Evolutionary conservation across 2,888 invertebrate genomes (phyloP).

Genomic region (Oscheius sp.): DNA sequence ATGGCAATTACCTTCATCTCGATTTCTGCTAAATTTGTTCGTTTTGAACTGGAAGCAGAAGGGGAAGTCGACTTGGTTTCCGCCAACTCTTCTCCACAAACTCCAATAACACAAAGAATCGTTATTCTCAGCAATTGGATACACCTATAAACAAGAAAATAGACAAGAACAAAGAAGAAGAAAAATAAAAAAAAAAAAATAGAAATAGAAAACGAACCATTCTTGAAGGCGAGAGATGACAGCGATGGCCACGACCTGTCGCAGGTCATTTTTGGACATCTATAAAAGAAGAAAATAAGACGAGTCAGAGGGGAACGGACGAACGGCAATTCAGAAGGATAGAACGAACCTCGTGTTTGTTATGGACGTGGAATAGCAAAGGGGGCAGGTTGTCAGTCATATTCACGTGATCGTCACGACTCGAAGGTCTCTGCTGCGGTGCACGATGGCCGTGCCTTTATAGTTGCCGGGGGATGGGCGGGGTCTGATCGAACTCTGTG

Average conservation of each 20-base stretch:
- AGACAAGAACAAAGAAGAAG: not conserved
- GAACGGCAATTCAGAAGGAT: not conserved
- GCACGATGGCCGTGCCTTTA: conserved; percentile 16
- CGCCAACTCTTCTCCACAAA: conserved; percentile 57
- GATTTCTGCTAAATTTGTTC: conserved; percentile 48
- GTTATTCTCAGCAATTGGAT: conserved; percentile 71
- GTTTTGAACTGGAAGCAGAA: conserved; percentile 13
- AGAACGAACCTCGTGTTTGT: conserved; percentile 31
- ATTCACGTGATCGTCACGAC: conserved; percentile 23
- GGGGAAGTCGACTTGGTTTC: not conserved
- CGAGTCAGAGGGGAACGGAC: not conserved
- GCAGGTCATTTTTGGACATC: conserved; percentile 36
- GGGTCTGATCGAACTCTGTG: conserved; percentile 8
- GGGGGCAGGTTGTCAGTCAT: conserved; percentile 37
- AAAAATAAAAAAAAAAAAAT: too few relatives aligned
- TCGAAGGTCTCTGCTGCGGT: conserved; percentile 22
- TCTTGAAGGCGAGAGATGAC: conserved; percentile 34
- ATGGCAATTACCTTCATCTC: conserved; percentile 47
- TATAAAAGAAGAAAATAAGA: conserved; percentile 22
- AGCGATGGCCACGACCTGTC: conserved; percentile 35
- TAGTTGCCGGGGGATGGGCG: conserved; percentile 9
- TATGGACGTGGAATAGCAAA: conserved; percentile 31
- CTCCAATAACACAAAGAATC: conserved; percentile 66
- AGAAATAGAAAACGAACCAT: conserved; percentile 32
- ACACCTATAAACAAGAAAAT: conserved; percentile 53